Evolutionary conservation across 2,113 vertebrate species (phyloP).

Genomic region (Labeo rohita): DNA sequence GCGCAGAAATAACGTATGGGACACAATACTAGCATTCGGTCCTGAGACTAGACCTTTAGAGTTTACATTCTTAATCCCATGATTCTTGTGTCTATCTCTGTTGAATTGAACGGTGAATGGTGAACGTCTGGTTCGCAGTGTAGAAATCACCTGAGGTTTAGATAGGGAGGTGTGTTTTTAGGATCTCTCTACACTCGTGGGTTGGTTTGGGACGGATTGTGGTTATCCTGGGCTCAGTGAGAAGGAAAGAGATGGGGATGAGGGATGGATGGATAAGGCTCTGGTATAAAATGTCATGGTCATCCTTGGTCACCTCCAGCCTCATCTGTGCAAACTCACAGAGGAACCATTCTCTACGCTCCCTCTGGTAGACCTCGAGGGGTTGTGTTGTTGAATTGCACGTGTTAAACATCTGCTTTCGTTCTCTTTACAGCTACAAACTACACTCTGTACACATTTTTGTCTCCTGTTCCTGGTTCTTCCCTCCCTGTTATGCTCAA

Average conservation of each 20-base stretch:
- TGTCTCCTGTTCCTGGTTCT: conserved; percentile 53
- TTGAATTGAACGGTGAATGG: conserved; percentile 55
- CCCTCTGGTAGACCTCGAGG: conserved; percentile 43
- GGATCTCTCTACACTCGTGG: not conserved
- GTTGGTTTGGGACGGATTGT: conserved; percentile 12
- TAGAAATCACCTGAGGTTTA: conserved; percentile 92
- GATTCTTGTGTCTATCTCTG: conserved; percentile 48
- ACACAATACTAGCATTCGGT: conserved; percentile 30
- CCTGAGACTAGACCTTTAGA: conserved; percentile 34
- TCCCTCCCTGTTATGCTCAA: conserved; percentile 62
- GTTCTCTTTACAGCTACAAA: conserved; percentile 50
- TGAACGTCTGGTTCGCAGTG: conserved; percentile 65
- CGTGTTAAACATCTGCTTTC: conserved; percentile 57
- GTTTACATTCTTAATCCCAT: conserved; percentile 69
- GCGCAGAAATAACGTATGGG: conserved; percentile 44
- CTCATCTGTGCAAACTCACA: conserved; percentile 48
- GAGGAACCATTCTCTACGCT: conserved; percentile 47
- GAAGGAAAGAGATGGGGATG: conserved; percentile 39
- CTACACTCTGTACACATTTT: conserved; percentile 61
- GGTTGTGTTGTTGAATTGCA: conserved; percentile 64
- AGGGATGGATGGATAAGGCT: conserved; percentile 71
- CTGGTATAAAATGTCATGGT: conserved; percentile 73
- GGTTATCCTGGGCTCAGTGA: conserved; percentile 59
- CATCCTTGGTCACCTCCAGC: conserved; percentile 65
- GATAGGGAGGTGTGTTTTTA: conserved; percentile 60